Evolutionary conservation across 2,888 invertebrate genomes (phyloP), one percentile per base, ranked within the genome.

Genomic region (Pseudanteris insignis): DNA sequence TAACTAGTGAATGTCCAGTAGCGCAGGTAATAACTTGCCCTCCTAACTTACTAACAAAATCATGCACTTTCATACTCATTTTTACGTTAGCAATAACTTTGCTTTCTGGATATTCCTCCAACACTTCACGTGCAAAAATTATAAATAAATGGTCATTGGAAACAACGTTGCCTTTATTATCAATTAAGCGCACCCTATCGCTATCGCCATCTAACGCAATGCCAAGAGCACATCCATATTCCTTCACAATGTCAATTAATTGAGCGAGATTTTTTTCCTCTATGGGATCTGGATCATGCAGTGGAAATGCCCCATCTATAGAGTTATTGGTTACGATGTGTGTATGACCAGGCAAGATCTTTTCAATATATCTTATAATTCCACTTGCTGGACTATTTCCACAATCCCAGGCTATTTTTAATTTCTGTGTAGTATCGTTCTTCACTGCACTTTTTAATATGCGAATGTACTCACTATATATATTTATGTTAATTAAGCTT

Each of bases 21-120:
- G 44, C 44, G 26, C 44, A 44, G 44, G 44, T 44, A 44, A 44
- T 44, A 33, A 44, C 44, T 44, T 44, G 44, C 44, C 44, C 44
- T 34, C 44, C 44, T 44, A 44, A 44, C 34, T 44, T 44, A 26
- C 44, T 44, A 44, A 44, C 44, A 34, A 44, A 32, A 44, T 44
- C 44, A 44, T 44, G 44, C 44, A 44, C 44, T n/a, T 44, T 44
- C 44, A 44, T 44, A 44, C 44, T 44, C 44, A 44, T 44, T 44
- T 44, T 44, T 44, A 44, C 44, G 44, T 44, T 44, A 10, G 44
- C 33, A 44, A 44, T 44, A 44, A 44, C 44, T 34, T 44, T 44
- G 44, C 44, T 44, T 44, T 44, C 18, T 44, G 32, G 44, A 34
- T 44, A 34, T 44, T 44, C 33, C 34, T 32, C 44, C 34, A 44